Base-by-base conservation (phyloP, 2,888 invertebrate species). In the Lasioglossum oenotherae region DNA sequence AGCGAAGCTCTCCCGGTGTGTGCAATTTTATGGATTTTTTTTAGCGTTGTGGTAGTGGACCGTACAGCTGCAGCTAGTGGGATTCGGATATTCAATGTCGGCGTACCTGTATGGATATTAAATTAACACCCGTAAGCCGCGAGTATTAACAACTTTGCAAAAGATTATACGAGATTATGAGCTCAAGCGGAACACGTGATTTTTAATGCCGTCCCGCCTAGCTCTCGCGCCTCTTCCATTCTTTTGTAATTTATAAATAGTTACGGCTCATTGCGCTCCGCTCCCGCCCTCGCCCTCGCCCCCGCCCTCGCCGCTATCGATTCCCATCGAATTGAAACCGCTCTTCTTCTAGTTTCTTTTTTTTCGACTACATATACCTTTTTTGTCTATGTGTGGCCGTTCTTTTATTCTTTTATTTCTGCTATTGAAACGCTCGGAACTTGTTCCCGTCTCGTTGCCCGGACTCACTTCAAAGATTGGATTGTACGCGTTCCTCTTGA, bases 91-190 rank as follows among this genome's bases (percentile, higher is more conserved):
- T 95, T 95, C 95, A 95, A 95, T 95, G 95, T 95, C 94, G 93
- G 95, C 94, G 94, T 94, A 95, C 95, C 95, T 95, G 95, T 95
- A 95, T 95, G 95, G 95, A 95, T 95, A 95, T 95, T 95, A 95
- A 95, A 95, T 95, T 95, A 95, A 95, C 95, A 95, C 95, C 94
- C 94, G 94, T 95, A 95, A 95, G 95, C 95, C 95, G 92, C 93
- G 95, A 95, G 95, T 95, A 95, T 95, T 95, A 95, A 95, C 95
- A 95, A 95, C 95, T 95, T 95, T 95, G 95, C 95, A 95, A 95
- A 95, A 95, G 95, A 95, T 95, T 95, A 95, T 94, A 95, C 93
- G 95, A 95, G 95, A 95, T 95, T 95, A 95, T 95, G 95, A 95
- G 95, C 95, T 95, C 94, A 94, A 94, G 94, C 94, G 95, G 92